Conservation (phyloP, 2,797 vertebrate genomes). For the Sebastolobus altivelis region DNA sequence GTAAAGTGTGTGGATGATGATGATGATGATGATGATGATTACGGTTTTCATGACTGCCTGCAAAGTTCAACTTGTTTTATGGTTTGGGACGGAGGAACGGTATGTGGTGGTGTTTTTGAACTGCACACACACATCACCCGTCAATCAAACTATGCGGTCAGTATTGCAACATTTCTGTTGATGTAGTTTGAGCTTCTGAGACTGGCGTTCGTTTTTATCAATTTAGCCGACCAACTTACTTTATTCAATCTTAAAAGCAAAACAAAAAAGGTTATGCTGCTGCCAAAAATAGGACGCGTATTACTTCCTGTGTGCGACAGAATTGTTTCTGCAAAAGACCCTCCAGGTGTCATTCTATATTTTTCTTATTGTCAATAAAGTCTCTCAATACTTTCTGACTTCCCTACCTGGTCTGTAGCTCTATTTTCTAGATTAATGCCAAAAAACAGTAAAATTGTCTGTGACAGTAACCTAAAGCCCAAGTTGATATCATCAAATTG, state of each 20-base stretch:
- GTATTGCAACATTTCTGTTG: neutral
- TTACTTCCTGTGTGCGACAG: neutral
- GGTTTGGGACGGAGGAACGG: slow-evolving; percentile 19
- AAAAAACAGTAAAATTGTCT: too few relatives aligned
- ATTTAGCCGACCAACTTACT: neutral
- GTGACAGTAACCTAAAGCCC: too few relatives aligned
- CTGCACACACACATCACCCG: slow-evolving; percentile 31
- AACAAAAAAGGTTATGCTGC: neutral
- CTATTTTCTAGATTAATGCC: too few relatives aligned
- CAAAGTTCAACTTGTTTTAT: slow-evolving; percentile 32
- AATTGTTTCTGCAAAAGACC: neutral
- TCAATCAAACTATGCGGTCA: slow-evolving; percentile 13
- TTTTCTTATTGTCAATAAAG: too few relatives aligned
- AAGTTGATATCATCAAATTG: too few relatives aligned
- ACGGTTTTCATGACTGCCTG: slow-evolving; percentile 19
- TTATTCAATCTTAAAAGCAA: neutral
- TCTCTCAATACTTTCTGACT: neutral
- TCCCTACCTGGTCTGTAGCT: too few relatives aligned
- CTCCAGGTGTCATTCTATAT: neutral
- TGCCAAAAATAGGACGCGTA: neutral
- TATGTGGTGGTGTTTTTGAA: neutral
- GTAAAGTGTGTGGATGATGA: slow-evolving; percentile 29
- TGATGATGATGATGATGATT: slow-evolving; percentile 32
- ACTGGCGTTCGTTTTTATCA: neutral
- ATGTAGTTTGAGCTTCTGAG: neutral